phyloP scores from a whole-genome alignment of 2,797 vertebrate species.

The Sebastes nivosus region DNA sequence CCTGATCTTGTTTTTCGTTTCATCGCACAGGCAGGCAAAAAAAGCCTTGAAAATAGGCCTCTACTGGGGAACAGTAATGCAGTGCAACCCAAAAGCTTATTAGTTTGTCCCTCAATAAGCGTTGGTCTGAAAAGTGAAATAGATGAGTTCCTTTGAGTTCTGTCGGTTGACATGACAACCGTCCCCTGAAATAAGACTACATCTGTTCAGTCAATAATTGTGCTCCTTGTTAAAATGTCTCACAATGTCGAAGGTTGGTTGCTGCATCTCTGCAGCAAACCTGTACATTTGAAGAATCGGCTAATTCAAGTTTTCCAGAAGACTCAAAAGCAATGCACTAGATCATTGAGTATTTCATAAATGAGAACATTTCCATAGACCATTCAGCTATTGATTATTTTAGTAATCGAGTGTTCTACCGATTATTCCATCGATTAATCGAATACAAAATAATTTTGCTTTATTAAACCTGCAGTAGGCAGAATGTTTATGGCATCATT shows the following conservation, averaged over 20 bases:
- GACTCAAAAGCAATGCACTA: slow-evolving; percentile 13
- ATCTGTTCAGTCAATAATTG: slow-evolving; percentile 54
- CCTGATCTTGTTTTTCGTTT: slow-evolving; percentile 1
- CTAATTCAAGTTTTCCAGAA: slow-evolving; percentile 25
- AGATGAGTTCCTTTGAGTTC: slow-evolving; percentile 36
- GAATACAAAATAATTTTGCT: no score
- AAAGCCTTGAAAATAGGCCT: neutral
- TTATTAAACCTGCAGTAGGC: no score
- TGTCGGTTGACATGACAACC: slow-evolving; percentile 67
- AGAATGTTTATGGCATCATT: no score
- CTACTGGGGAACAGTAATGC: neutral
- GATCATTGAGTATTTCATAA: slow-evolving; percentile 16
- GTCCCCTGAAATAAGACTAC: slow-evolving; percentile 32
- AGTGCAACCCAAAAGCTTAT: slow-evolving; percentile 29
- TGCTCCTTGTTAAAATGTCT: slow-evolving; percentile 57
- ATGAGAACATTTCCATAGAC: slow-evolving; percentile 17
- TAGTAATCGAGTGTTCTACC: no score
- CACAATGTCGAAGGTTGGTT: slow-evolving; percentile 23
- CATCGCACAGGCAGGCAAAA: neutral
- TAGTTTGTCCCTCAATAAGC: slow-evolving; percentile 33
- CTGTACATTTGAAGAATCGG: slow-evolving; percentile 22
- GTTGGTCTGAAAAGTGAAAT: slow-evolving; percentile 33
- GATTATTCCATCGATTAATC: no score
- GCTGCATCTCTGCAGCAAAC: slow-evolving; percentile 30
- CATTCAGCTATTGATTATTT: neutral